Base-by-base conservation (phyloP, 2,797 vertebrate species). In the Muscicapa comitata region DNA sequence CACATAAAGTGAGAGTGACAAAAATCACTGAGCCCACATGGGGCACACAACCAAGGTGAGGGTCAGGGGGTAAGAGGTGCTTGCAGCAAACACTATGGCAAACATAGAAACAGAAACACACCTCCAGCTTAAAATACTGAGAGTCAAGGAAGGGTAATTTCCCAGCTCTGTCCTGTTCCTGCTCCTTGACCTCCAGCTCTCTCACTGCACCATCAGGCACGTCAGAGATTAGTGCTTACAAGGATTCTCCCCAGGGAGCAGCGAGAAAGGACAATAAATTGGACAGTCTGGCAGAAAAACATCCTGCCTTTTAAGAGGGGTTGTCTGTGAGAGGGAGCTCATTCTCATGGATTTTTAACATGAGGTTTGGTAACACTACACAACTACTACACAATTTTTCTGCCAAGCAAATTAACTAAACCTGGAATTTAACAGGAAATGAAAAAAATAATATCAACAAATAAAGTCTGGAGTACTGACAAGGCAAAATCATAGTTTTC, bases 391-490 rank as follows among this genome's bases (percentile, higher is more conserved):
- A 45, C 43, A 45, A 45, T 45, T 45, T 45, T 45, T 1, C 7
- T 1, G 11, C 12, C 85, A 91, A 87, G 72, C 66, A 75, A 91
- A 75, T 29, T 29, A 78, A 78, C 5, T 75, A 48, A 54, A 82
- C 25, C 19, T 24, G 4, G 26, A 88, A 59, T 48, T 73, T 58
- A 85, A 45, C 31, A 57, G 13, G 11, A 76, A 92, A 80, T 43
- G 24, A 53, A 86, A 72, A 77, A 77, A 68, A 86, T 45, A 47
- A 11, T 26, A 37, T 13, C 35, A 87, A 81, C 50, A 70, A 87
- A 90, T 63, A 78, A 72, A 91, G 45, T 21, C 38, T 17, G 7
- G 6, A 66, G 17, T 59, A 77, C 17, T 13, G 17, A 54, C 20
- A 85, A 70, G 21, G 45, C 28, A 66, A 43, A 67, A 18, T 8